Evolutionary conservation across 2,888 invertebrate species (phyloP).

Genomic region (Suillia variegata): DNA sequence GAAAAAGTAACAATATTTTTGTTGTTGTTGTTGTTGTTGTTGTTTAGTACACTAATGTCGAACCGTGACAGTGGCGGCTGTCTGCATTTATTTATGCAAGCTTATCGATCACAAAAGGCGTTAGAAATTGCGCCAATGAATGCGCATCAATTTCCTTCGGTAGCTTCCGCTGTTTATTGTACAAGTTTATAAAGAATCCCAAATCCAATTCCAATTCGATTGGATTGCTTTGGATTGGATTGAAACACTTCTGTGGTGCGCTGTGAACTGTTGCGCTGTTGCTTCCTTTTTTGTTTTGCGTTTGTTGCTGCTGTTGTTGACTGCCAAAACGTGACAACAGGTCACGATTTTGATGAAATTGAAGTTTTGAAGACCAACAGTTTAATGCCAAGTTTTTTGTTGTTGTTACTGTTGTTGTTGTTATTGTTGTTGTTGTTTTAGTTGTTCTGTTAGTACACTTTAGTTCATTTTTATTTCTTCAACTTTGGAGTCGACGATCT

Average conservation of each 20-base stretch:
- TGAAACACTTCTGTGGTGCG: constrained; percentile 34
- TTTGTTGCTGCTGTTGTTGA: constrained; percentile 30
- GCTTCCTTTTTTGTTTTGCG: constrained; percentile 29
- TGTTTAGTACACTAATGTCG: too few relatives aligned
- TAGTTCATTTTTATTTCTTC: too few relatives aligned
- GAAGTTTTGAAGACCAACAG: constrained; percentile 24
- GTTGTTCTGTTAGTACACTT: neutral
- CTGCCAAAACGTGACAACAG: constrained; percentile 50
- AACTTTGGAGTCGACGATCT: too few relatives aligned
- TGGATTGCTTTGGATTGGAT: constrained; percentile 15
- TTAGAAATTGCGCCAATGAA: constrained; percentile 41
- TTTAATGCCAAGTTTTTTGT: neutral
- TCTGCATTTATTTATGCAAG: constrained; percentile 26
- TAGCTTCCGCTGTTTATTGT: constrained; percentile 38
- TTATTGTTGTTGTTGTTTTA: neutral
- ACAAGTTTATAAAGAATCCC: constrained; percentile 23
- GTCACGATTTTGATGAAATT: constrained; percentile 54
- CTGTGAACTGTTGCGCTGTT: constrained; percentile 30
- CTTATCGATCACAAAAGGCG: constrained; percentile 40
- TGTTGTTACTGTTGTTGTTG: neutral
- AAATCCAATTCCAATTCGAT: constrained; percentile 30
- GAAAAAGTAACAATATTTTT: too few relatives aligned
- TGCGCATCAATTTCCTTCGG: constrained; percentile 31
- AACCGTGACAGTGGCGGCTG: too few relatives aligned
- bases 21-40: too few relatives aligned